Percentiles rank a stretch among this genome's conserved stretches.
phyloP scores from a whole-genome alignment of 2,113 vertebrate species.

The Clarias batrachus region DNA sequence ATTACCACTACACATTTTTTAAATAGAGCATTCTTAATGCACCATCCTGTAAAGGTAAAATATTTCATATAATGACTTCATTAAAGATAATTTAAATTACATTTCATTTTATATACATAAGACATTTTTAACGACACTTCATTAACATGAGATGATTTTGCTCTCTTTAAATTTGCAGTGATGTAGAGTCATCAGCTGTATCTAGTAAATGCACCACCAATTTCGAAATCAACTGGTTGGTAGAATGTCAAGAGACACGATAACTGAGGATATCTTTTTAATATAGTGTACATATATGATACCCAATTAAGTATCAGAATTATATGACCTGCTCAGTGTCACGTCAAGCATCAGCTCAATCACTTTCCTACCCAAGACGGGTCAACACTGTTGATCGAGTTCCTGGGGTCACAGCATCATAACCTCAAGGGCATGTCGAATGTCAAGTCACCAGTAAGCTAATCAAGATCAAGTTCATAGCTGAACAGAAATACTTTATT shows the following conservation, averaged over 20 bases:
- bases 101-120: constrained; percentile 34
- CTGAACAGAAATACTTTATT: too few species aligned
- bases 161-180: background rate
- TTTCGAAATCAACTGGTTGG: background rate
- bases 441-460: background rate
- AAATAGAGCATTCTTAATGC: background rate
- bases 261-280: background rate
- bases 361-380: background rate
- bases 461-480: background rate
- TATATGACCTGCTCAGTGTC: background rate
- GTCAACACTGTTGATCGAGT: background rate
- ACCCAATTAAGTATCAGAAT: constrained; percentile 10
- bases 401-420: background rate
- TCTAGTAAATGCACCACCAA: background rate
- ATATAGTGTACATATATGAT: constrained; percentile 4
- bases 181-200: background rate
- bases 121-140: background rate
- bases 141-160: background rate
- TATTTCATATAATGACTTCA: too few species aligned
- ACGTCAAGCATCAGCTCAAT: background rate
- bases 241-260: background rate
- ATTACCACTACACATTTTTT: background rate
- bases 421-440: background rate
- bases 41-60: too few species aligned
- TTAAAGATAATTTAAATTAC: background rate